Conservation (phyloP, 2,888 invertebrate species). For the Dynastes hyllus region DNA sequence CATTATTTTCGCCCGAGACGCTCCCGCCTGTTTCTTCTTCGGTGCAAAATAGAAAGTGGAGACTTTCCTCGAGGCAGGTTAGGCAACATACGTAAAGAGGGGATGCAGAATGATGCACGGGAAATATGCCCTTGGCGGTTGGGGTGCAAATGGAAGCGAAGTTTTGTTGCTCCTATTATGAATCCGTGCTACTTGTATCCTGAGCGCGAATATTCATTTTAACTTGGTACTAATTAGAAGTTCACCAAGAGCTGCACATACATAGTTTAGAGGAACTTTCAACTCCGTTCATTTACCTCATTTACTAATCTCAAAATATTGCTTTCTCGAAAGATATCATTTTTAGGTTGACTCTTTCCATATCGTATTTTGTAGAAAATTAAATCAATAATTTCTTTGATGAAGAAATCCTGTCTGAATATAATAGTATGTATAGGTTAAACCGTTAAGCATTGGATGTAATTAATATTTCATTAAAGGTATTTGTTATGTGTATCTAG, state of each 20-base stretch:
- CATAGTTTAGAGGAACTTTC: not conserved
- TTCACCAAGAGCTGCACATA: slow-evolving; percentile 21
- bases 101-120: not conserved
- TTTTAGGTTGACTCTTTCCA: too few relatives aligned
- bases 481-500: too few relatives aligned
- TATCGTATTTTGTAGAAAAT: too few relatives aligned
- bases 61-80: not conserved
- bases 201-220: slow-evolving; percentile 8
- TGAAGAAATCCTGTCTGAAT: too few relatives aligned
- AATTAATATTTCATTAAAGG: too few relatives aligned
- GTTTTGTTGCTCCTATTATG: slow-evolving; percentile 15
- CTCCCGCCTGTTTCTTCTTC: not conserved
- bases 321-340: too few relatives aligned
- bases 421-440: too few relatives aligned
- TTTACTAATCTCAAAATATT: too few relatives aligned
- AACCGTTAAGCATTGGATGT: too few relatives aligned
- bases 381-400: too few relatives aligned
- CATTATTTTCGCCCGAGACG: slow-evolving; percentile 21
- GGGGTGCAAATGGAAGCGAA: not conserved
- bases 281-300: not conserved
- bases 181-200: slow-evolving; percentile 19
- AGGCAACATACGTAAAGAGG: not conserved
- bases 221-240: slow-evolving; percentile 31
- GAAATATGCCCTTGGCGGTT: not conserved
- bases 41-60: not conserved